Percentiles rank a stretch among this genome's conserved stretches.
These are phyloP conservation scores for Clupea harengus DNA, from an alignment of 2,113 vertebrate species.

Conservation along the genomic window DNA sequence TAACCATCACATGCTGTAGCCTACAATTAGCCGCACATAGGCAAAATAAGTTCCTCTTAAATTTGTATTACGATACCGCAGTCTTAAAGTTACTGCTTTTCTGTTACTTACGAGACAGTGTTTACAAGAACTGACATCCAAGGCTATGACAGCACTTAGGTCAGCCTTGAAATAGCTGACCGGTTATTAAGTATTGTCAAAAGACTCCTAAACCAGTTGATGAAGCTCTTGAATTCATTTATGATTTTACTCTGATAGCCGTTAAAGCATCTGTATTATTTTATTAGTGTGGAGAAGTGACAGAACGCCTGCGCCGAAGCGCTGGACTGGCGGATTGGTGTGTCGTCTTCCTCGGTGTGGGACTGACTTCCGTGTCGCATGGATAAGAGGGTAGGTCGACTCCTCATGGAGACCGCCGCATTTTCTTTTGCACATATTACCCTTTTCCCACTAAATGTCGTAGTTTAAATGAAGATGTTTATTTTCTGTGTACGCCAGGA, in stretches of 20 bases:
- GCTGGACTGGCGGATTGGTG: slow-evolving; percentile 35
- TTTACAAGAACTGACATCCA: not conserved
- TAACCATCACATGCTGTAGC: not conserved
- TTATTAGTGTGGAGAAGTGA: slow-evolving; percentile 33
- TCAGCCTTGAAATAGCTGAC: not conserved
- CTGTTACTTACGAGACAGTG: not conserved
- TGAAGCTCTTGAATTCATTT: not conserved
- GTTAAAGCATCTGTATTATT: slow-evolving; percentile 26
- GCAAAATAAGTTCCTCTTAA: not conserved
- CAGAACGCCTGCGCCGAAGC: slow-evolving; percentile 27
- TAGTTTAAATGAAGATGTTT: not conserved
- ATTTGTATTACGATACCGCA: not conserved
- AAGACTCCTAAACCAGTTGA: not conserved
- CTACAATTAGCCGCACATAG: not conserved
- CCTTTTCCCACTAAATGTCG: not conserved
- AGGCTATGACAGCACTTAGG: not conserved
- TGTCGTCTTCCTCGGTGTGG: slow-evolving; percentile 45
- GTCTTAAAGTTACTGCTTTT: not conserved
- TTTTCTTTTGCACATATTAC: not conserved
- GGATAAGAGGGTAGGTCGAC: slow-evolving; percentile 66
- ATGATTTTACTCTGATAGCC: not conserved
- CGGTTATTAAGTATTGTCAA: not conserved
- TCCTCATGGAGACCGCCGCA: not conserved
- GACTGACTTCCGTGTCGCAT: slow-evolving; percentile 55
- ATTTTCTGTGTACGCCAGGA: not conserved